Evolutionary conservation across 1,140 invertebrate species (phyloP).

Genomic region (Theocolax elegans): DNA sequence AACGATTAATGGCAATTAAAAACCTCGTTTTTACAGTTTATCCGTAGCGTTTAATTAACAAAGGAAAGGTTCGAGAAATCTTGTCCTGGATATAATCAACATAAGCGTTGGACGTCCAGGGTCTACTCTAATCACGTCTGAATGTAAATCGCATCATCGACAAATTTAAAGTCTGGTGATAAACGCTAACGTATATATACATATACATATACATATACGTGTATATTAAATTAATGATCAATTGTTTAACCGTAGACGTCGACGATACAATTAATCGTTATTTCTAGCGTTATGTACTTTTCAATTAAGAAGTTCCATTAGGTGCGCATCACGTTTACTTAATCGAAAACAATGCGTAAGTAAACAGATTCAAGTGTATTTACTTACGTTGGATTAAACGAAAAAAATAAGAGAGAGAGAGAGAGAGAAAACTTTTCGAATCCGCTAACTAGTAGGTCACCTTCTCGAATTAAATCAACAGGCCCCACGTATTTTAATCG

Average conservation of each 20-base stretch:
- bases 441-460: too few species aligned
- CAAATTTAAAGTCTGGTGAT: not conserved
- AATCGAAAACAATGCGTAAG: too few species aligned
- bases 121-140: not conserved
- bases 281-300: not conserved
- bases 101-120: not conserved
- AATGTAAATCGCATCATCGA: conserved; percentile 8
- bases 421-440: too few species aligned
- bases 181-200: not conserved
- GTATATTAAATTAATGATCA: conserved; percentile 2
- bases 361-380: too few species aligned
- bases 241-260: not conserved
- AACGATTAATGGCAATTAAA: not conserved
- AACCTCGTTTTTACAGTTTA: too few species aligned
- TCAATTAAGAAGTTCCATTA: not conserved
- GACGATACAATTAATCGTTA: not conserved
- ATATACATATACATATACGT: too few species aligned
- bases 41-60: not conserved
- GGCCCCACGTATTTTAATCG: too few species aligned
- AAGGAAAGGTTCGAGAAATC: not conserved
- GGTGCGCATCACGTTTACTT: too few species aligned
- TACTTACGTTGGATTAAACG: too few species aligned
- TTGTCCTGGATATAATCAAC: not conserved
- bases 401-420: too few species aligned
- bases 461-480: too few species aligned